Evolutionary conservation across 1,140 invertebrate genomes (phyloP).

Genomic region (Solen grandis): DNA sequence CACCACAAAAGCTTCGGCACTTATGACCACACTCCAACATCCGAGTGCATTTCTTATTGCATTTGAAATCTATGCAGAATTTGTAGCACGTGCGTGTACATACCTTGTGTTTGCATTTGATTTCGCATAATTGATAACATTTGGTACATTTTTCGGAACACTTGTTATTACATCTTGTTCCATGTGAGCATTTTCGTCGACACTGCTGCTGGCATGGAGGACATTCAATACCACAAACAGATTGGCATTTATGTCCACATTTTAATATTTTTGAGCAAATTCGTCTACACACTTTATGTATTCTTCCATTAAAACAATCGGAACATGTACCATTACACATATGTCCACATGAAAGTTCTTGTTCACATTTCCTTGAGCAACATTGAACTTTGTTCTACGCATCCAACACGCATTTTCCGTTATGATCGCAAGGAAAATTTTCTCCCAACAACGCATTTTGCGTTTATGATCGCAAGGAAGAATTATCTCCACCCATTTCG

Average conservation of each 20-base stretch:
- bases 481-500: too few species aligned
- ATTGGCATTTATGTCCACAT: conserved; percentile 74
- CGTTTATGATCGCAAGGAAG: conserved; percentile 70
- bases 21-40: conserved; percentile 83
- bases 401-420: too few species aligned
- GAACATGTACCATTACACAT: conserved; percentile 46
- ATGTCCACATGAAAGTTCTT: conserved; percentile 46
- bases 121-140: conserved; percentile 82
- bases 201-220: conserved; percentile 84
- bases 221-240: conserved; percentile 76
- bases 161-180: conserved; percentile 67
- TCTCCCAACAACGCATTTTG: conserved; percentile 56
- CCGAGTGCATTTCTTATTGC: conserved; percentile 73
- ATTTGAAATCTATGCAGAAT: conserved; percentile 82
- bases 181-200: conserved; percentile 82
- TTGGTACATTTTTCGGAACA: conserved; percentile 84
- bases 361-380: conserved; percentile 15
- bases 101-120: conserved; percentile 82
- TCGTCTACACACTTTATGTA: conserved; percentile 81
- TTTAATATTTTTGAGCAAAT: conserved; percentile 68
- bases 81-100: conserved; percentile 84
- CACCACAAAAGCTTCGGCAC: conserved; percentile 84
- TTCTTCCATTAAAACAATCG: conserved; percentile 83
- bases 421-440: too few species aligned
- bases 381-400: conserved; percentile 13